These are phyloP conservation scores for Rhyacophila evoluta DNA, from an alignment of 2,888 invertebrate species.

Conservation along the genomic window DNA sequence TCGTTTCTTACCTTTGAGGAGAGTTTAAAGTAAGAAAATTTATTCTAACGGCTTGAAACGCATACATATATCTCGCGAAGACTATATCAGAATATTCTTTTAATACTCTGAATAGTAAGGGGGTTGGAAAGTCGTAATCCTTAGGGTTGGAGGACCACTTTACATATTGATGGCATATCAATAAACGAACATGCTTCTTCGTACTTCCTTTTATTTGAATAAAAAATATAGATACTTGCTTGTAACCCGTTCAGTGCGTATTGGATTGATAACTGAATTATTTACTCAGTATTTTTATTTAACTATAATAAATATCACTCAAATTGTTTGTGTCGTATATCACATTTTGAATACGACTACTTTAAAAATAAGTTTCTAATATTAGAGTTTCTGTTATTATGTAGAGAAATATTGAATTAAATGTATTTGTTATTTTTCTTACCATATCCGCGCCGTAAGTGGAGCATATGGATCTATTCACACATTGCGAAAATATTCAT, in stretches of 20 bases:
- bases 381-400: no score
- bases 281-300: no score
- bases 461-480: no score
- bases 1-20: neutral
- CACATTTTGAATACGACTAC: no score
- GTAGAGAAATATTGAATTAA: no score
- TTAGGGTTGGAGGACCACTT: neutral
- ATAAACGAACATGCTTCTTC: neutral
- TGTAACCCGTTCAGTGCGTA: neutral
- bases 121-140: neutral
- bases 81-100: neutral
- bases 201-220: conserved; percentile 10
- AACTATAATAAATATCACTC: no score
- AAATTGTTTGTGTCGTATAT: no score
- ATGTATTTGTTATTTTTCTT: no score
- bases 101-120: neutral
- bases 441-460: no score
- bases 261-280: no score
- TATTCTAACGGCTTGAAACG: neutral
- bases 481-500: no score
- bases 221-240: neutral
- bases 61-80: neutral
- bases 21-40: conserved; percentile 29
- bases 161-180: conserved; percentile 1
- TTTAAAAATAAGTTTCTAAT: no score